These are phyloP conservation scores for Drosophila burlai DNA, from an alignment of 1,140 invertebrate species.

Conservation along the genomic window DNA sequence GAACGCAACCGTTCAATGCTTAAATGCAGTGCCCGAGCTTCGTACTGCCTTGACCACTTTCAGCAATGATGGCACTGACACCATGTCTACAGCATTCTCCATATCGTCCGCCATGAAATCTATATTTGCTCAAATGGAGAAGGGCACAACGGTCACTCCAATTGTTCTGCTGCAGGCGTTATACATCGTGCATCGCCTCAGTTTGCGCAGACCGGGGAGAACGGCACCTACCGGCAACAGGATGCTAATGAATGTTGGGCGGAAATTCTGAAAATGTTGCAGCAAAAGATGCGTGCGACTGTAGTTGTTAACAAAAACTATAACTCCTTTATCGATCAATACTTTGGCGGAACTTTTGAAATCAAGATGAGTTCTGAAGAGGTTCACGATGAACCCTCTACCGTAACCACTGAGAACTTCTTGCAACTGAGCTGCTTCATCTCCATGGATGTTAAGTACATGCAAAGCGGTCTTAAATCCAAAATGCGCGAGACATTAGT, in stretches of 20 bases:
- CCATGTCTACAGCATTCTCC: constrained; percentile 87
- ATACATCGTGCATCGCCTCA: constrained; percentile 94
- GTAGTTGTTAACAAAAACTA: constrained; percentile 60
- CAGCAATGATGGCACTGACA: constrained; percentile 86
- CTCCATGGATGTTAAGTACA: constrained; percentile 98
- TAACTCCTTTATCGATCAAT: constrained; percentile 95
- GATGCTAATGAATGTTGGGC: constrained; percentile 98
- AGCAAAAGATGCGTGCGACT: constrained; percentile 91
- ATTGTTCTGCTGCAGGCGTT: constrained; percentile 93
- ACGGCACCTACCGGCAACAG: constrained; percentile 93
- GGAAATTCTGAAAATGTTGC: constrained; percentile 96
- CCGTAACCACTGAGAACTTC: constrained; percentile 93
- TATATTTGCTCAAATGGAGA: constrained; percentile 93
- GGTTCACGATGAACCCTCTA: constrained; percentile 92
- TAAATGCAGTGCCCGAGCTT: constrained; percentile 97
- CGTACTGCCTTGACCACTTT: constrained; percentile 92
- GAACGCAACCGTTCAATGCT: constrained; percentile 99
- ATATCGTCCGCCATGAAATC: constrained; percentile 94
- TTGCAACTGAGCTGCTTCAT: constrained; percentile 99
- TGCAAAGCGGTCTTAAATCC: constrained; percentile 95
- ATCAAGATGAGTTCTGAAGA: constrained; percentile 95
- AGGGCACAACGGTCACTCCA: constrained; percentile 90
- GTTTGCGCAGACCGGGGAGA: constrained; percentile 95
- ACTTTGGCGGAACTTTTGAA: constrained; percentile 95
- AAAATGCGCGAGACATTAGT: constrained; percentile 98